Evolutionary conservation across 2,113 vertebrate genomes (phyloP).

Genomic region (Piprites chloris): DNA sequence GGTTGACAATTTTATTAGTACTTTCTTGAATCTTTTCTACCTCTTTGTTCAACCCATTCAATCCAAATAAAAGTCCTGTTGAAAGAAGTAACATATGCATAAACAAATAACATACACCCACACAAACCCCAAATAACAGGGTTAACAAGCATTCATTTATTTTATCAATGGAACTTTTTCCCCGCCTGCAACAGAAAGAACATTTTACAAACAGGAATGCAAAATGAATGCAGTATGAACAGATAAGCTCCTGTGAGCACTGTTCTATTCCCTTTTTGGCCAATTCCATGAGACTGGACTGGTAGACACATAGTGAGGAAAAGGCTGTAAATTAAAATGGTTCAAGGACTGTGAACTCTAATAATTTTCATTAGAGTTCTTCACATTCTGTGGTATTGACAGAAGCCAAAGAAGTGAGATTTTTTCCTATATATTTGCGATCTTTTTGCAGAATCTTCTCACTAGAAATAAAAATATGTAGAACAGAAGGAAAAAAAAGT

Average conservation of each 20-base stretch:
- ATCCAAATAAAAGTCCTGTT: constrained; percentile 71
- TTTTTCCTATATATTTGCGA: neutral
- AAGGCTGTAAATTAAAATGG: neutral
- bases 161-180: neutral
- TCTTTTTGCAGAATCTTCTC: neutral
- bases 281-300: neutral
- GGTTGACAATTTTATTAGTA: constrained; percentile 63
- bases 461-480: neutral
- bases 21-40: constrained; percentile 65
- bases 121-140: neutral
- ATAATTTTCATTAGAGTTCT: neutral
- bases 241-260: neutral
- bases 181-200: neutral
- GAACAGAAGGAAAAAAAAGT: neutral
- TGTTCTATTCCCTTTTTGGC: neutral
- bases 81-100: neutral
- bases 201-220: neutral
- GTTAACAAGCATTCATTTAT: neutral
- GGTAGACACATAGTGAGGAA: neutral
- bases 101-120: neutral
- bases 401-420: neutral
- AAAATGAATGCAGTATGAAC: neutral
- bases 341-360: neutral
- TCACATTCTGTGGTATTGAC: neutral
- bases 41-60: constrained; percentile 68